Conservation (phyloP, 2,113 vertebrate species). For the Strigops habroptila region DNA sequence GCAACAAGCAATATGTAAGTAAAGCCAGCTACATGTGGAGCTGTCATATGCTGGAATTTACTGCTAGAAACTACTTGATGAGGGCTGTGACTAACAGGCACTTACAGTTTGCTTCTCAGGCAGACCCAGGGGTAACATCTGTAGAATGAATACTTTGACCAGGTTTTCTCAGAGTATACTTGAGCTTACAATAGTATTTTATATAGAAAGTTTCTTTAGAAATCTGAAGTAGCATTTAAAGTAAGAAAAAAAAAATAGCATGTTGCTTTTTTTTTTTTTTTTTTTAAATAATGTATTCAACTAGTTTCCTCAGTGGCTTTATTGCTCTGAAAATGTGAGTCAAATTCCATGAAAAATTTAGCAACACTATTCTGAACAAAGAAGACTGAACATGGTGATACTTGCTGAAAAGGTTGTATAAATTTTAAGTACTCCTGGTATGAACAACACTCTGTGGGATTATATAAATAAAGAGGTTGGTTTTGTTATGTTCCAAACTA, state of each 20-base stretch:
- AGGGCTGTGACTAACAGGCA: background rate
- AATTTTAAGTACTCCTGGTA: slow-evolving; percentile 6
- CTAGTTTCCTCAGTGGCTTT: background rate
- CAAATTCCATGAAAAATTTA: background rate
- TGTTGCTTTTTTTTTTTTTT: background rate
- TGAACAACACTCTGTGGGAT: background rate
- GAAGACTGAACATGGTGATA: background rate
- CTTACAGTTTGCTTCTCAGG: background rate
- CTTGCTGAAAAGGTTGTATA: background rate
- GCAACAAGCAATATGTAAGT: background rate
- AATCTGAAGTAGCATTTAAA: background rate
- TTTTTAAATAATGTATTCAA: background rate
- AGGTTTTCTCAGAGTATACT: background rate
- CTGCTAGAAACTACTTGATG: background rate
- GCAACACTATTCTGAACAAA: background rate
- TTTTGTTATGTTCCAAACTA: slow-evolving; percentile 25
- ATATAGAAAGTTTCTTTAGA: background rate
- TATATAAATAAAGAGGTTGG: background rate
- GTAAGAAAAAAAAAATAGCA: background rate
- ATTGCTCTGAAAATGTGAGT: background rate
- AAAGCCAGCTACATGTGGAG: background rate
- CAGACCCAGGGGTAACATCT: background rate
- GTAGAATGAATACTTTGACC: background rate
- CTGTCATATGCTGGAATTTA: background rate
- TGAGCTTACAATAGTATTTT: background rate